A percentile compares a stretch with the other conserved stretches of the same genome.
phyloP scores from a whole-genome alignment of 2,113 vertebrate species.

The Pachyramphus minor region DNA sequence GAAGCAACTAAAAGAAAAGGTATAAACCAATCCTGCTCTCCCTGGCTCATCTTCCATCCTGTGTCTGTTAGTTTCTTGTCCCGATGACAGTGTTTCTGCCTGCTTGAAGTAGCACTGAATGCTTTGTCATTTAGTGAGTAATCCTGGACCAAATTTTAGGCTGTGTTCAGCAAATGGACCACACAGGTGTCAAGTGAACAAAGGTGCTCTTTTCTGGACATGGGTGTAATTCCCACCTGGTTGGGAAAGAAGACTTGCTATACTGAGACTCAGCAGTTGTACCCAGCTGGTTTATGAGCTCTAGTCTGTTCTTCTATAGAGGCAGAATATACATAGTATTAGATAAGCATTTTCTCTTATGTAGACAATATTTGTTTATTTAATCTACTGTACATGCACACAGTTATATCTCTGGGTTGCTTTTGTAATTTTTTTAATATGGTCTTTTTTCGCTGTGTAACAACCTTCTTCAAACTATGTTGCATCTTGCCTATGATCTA shows the following conservation, averaged over 20 bases:
- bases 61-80: background rate
- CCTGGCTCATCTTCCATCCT: background rate
- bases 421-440: background rate
- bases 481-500: background rate
- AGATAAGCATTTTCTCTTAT: background rate
- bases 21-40: background rate
- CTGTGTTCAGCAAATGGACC: fast-evolving
- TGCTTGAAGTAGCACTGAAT: background rate
- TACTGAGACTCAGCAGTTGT: background rate
- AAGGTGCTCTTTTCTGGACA: fast-evolving
- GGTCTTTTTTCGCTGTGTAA: background rate
- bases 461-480: background rate
- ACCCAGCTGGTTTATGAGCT: fast-evolving
- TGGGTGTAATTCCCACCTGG: background rate
- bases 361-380: background rate
- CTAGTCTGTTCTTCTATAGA: background rate
- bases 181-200: background rate
- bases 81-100: background rate
- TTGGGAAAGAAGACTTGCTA: background rate
- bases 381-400: background rate
- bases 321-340: background rate
- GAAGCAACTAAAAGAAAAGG: background rate
- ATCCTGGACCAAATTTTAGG: background rate
- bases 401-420: background rate
- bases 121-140: background rate